These are phyloP conservation scores for Eucidaris tribuloides DNA, from an alignment of 35 echinoderm and acorn worm species.

Conservation along the genomic window DNA sequence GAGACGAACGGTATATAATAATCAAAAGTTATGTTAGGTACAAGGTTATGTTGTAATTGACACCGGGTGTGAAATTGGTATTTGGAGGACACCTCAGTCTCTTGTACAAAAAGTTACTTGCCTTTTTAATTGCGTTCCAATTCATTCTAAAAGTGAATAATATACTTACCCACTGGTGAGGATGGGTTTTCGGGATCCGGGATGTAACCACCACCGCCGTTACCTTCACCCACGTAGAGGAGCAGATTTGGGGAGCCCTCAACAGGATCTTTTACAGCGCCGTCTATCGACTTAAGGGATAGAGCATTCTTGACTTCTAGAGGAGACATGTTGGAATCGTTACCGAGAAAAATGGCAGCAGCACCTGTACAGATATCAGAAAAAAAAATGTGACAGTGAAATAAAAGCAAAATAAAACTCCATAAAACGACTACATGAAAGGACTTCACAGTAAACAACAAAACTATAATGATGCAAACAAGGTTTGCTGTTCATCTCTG, in stretches of 20 bases:
- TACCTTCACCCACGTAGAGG: slow-evolving; percentile 38
- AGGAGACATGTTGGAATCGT: neutral
- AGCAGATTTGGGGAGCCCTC: slow-evolving; percentile 54
- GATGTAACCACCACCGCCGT: slow-evolving; percentile 1
- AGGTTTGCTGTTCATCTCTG: too few species aligned
- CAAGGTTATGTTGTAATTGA: too few species aligned
- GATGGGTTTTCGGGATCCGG: neutral
- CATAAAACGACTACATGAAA: neutral
- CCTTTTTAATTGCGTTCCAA: too few species aligned
- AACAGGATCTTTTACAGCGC: neutral
- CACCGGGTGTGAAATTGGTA: too few species aligned
- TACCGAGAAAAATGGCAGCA: slow-evolving; percentile 45
- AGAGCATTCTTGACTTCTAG: neutral
- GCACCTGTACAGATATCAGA: slow-evolving; percentile 29
- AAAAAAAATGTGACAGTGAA: neutral
- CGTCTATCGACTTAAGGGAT: slow-evolving; percentile 37
- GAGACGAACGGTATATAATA: too few species aligned
- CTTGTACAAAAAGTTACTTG: too few species aligned
- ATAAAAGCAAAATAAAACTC: neutral
- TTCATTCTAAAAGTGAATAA: too few species aligned
- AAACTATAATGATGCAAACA: neutral
- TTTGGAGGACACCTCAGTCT: too few species aligned
- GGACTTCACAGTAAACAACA: neutral
- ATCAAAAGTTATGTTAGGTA: too few species aligned
- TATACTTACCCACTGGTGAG: neutral